Evolutionary conservation across 2,888 invertebrate species (phyloP).

Genomic region (Cantharis nigra): DNA sequence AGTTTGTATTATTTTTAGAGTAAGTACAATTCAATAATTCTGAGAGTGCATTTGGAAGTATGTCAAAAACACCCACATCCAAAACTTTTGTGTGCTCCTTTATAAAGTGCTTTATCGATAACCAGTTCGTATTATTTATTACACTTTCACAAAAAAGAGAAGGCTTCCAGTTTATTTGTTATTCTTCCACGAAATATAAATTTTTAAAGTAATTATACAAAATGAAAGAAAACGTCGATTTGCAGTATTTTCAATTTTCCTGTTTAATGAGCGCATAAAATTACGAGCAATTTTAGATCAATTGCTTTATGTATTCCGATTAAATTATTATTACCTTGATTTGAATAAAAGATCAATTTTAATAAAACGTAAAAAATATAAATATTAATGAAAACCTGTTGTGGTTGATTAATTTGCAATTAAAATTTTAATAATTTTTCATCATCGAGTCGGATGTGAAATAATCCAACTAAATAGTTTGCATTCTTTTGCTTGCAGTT

Average conservation of each 20-base stretch:
- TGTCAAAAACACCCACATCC: conserved; percentile 25
- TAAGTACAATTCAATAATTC: background rate
- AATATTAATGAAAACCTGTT: background rate
- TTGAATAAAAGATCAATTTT: background rate
- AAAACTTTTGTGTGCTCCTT: conserved; percentile 31
- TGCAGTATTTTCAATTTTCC: background rate
- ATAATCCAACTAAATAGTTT: background rate
- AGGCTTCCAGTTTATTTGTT: background rate
- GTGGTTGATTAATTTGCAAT: background rate
- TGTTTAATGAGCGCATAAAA: background rate
- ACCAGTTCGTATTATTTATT: conserved; percentile 30
- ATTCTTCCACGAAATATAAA: background rate
- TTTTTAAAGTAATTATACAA: background rate
- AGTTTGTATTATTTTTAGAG: conserved; percentile 7
- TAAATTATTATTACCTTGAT: background rate
- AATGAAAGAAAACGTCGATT: background rate
- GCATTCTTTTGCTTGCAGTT: conserved; percentile 41
- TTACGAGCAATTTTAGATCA: too few relatives aligned
- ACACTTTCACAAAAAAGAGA: conserved; percentile 21
- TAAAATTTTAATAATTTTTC: background rate
- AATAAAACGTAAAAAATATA: background rate
- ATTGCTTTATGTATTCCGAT: background rate
- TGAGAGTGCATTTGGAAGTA: conserved; percentile 20
- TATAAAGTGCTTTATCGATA: conserved; percentile 26
- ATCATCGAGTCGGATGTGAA: too few relatives aligned